Base-by-base conservation (phyloP, 2,888 invertebrate genomes). In the Rhingia campestris region DNA sequence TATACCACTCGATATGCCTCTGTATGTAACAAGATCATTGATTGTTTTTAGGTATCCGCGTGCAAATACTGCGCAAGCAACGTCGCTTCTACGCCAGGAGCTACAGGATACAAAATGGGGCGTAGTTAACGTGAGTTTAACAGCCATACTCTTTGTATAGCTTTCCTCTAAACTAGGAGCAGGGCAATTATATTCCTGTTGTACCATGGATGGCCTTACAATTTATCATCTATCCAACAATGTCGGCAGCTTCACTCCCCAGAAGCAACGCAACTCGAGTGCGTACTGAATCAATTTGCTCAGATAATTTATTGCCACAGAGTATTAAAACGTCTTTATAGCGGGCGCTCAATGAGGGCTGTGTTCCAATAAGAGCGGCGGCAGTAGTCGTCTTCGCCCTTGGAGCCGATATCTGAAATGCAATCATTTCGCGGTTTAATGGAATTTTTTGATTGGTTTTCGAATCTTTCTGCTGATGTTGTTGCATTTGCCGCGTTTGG, bases 301-400 rank as follows among this genome's bases (percentile, higher is more conserved):
- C 54, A 59, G 80, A 84, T 84, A 84, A 84, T 84, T 84, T 84
- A 84, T 84, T 74, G 80, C 84, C 79, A 73, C 75, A 75, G 61
- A 79, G 72, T 84, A 84, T 84, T 84, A 84, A 84, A 84, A 84
- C 84, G 84, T 84, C 84, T 84, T 84, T 80, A 84, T 84, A 84
- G 80, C 59, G 80, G 66, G 77, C 22, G 22, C 82, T 81, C 72
- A 82, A 67, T 77, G 63, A 69, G 61, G 12, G 39, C 37, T 61
- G 43, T 39, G 37, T 32, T 49, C 39, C 58, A 58, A 58, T 22
- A 43, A 53, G 73, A 73, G 33, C 63, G 74, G 33, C 63, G 74
- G 69, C 67, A 73, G 53, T 66, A 61, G 59, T 59, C 59, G 63
- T 73, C 70, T 80, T 84, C 69, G 79, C 79, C 79, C 74, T 84